phyloP scores from a whole-genome alignment of 2,113 vertebrate genomes.

The Notiomystis cincta region DNA sequence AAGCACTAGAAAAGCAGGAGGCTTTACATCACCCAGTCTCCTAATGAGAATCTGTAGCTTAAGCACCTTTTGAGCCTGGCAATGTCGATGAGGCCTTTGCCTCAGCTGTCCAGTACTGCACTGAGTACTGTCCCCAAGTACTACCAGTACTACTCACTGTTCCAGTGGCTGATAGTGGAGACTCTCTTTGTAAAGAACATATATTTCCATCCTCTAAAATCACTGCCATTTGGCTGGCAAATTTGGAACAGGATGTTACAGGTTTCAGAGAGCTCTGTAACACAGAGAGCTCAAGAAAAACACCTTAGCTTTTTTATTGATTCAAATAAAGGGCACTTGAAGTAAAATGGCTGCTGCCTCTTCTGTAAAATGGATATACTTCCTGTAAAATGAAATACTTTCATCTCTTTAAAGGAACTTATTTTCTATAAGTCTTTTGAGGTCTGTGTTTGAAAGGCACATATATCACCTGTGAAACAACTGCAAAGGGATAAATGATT shows the following conservation, averaged over 20 bases:
- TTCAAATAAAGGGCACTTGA: not conserved
- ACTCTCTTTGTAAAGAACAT: not conserved
- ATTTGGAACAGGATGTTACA: not conserved
- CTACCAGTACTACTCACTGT: not conserved
- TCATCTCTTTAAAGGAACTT: not conserved
- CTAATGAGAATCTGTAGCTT: not conserved
- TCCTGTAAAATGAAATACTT: not conserved
- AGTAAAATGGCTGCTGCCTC: not conserved
- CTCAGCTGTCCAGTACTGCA: not conserved
- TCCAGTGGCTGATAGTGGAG: not conserved
- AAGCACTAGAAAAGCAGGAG: not conserved
- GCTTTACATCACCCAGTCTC: not conserved
- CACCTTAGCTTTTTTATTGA: not conserved
- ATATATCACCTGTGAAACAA: not conserved
- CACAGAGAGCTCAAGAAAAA: not conserved
- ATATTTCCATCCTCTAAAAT: not conserved
- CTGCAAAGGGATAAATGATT: not conserved
- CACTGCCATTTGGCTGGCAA: not conserved
- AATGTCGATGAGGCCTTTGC: not conserved
- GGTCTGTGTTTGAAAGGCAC: not conserved
- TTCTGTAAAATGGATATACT: too few relatives aligned
- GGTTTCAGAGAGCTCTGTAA: not conserved
- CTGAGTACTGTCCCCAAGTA: not conserved
- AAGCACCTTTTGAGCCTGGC: not conserved
- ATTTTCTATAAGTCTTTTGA: not conserved